Evolutionary conservation across 2,888 invertebrate genomes (phyloP).

Genomic region (Melieria crassipennis): DNA sequence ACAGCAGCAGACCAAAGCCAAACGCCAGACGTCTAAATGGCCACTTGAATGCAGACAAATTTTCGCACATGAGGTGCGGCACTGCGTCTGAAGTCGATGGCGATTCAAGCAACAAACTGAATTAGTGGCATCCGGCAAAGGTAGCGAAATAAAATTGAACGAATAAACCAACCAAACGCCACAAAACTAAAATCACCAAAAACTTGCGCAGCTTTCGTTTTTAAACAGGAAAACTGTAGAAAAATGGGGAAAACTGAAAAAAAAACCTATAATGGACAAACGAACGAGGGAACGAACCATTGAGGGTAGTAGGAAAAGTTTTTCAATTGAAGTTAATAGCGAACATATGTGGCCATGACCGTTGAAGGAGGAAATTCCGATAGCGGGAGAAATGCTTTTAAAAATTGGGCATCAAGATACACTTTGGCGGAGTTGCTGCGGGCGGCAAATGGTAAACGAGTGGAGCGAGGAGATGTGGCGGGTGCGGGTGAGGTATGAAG

Average conservation of each 20-base stretch:
- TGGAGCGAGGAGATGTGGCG: slow-evolving; percentile 1
- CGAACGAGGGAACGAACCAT: no score
- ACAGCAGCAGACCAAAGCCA: background rate
- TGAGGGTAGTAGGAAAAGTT: slow-evolving; percentile 12
- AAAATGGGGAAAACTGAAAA: background rate
- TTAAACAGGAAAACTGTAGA: slow-evolving; percentile 15
- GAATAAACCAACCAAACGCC: background rate
- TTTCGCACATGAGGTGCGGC: slow-evolving; percentile 10
- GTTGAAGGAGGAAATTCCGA: background rate
- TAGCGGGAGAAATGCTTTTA: slow-evolving; percentile 14
- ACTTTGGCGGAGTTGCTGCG: background rate
- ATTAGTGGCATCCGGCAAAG: slow-evolving; percentile 29
- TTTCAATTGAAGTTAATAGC: slow-evolving; percentile 36
- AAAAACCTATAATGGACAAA: background rate
- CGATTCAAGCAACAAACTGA: slow-evolving; percentile 27
- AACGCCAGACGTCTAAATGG: slow-evolving; percentile 31
- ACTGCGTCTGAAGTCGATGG: slow-evolving; percentile 3
- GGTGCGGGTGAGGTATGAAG: background rate
- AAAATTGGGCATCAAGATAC: slow-evolving; percentile 30
- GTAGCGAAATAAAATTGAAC: background rate
- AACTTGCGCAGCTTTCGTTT: slow-evolving; percentile 1
- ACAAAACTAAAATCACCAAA: slow-evolving; percentile 1
- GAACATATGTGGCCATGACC: slow-evolving; percentile 30
- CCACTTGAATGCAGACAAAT: slow-evolving; percentile 38
- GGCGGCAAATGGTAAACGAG: background rate